Conservation (phyloP, 2,797 vertebrate species). For the Arctocebus calabarensis region DNA sequence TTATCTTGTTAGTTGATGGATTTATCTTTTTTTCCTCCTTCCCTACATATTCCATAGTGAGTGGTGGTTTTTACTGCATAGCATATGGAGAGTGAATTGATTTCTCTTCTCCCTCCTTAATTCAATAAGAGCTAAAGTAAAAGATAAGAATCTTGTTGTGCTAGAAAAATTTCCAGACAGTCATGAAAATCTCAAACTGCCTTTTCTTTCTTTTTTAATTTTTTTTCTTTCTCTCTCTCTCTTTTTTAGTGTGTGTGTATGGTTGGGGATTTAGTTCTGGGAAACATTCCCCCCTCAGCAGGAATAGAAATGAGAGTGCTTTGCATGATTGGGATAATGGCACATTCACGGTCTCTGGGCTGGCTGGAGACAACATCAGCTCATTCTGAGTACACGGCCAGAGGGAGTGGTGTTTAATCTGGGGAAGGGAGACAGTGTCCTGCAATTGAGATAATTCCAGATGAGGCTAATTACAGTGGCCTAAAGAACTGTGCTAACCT, state of each 20-base stretch:
- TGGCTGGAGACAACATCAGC: neutral
- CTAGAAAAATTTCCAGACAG: conserved; percentile 87
- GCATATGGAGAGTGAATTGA: conserved; percentile 88
- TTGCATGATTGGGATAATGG: neutral
- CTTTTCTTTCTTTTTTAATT: conserved; percentile 71
- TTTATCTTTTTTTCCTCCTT: conserved; percentile 88
- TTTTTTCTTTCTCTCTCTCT: too few relatives aligned
- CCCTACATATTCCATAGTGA: conserved; percentile 89
- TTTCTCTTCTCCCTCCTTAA: conserved; percentile 87
- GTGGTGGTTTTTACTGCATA: conserved; percentile 79
- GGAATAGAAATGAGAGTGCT: conserved; percentile 1
- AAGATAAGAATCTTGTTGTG: conserved; percentile 88
- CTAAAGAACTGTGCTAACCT: neutral
- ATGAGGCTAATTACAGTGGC: neutral
- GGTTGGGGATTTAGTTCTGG: conserved; percentile 65
- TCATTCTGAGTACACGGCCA: neutral
- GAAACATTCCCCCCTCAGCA: conserved; percentile 25
- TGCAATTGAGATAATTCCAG: neutral
- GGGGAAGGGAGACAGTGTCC: neutral
- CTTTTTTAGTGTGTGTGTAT: too few relatives aligned
- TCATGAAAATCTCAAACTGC: conserved; percentile 87
- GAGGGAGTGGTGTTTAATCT: neutral
- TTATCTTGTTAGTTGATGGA: conserved; percentile 92
- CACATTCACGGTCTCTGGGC: neutral
- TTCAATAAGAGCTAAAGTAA: conserved; percentile 87